A percentile compares a stretch with the other conserved stretches of the same genome.
These are phyloP conservation scores for Hippasteria phrygiana DNA, from an alignment of 53 echinoderm and acorn worm species.

Conservation along the genomic window DNA sequence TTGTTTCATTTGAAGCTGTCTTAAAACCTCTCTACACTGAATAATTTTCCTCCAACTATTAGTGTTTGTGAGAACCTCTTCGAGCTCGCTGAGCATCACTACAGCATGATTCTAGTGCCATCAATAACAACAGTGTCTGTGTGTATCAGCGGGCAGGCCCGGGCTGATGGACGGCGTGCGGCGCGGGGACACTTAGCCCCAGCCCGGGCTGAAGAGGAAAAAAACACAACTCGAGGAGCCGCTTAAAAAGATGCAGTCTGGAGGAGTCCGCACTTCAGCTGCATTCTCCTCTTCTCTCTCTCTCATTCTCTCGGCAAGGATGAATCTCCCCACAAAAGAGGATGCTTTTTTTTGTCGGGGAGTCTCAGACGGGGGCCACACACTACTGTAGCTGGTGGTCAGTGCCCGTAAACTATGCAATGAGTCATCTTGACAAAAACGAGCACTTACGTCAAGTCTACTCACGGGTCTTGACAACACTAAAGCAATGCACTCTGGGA, in stretches of 20 bases:
- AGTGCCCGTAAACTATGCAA: background rate
- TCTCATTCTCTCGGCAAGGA: background rate
- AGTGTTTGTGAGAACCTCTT: conserved; percentile 18
- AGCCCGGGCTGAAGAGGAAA: background rate
- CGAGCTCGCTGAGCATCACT: conserved; percentile 17
- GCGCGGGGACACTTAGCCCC: background rate
- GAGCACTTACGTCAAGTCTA: conserved; percentile 18
- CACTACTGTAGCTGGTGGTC: background rate
- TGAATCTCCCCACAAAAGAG: background rate
- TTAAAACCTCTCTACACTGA: conserved; percentile 9
- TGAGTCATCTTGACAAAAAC: background rate
- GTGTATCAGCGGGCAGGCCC: background rate
- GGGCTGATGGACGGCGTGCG: background rate
- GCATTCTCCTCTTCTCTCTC: background rate
- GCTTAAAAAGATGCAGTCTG: conserved; percentile 36
- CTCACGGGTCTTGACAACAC: conserved; percentile 13
- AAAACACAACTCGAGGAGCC: conserved; percentile 26
- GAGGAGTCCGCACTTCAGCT: conserved; percentile 29
- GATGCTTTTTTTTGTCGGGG: background rate
- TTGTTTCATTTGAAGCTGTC: background rate
- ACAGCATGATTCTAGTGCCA: conserved; percentile 39
- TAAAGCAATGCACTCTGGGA: background rate
- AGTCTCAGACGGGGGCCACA: background rate
- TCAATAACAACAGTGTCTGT: conserved; percentile 12
- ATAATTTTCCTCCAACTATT: conserved; percentile 13